phyloP scores from a whole-genome alignment of 1,140 invertebrate species.

The Aphaenogaster rudis region DNA sequence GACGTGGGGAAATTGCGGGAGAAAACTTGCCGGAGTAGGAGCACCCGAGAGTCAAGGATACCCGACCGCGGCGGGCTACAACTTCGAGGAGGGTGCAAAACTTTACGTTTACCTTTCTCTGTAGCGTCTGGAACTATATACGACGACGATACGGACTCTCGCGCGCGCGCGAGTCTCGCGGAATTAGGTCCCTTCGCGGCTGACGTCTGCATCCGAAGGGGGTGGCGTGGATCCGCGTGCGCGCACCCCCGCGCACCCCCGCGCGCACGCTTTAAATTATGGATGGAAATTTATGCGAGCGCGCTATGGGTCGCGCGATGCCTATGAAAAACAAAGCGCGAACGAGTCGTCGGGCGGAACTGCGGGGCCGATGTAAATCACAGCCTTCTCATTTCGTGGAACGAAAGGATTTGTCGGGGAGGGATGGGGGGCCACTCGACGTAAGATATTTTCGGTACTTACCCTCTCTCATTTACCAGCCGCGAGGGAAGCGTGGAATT shows the following conservation, averaged over 20 bases:
- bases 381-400: constrained; percentile 47
- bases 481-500: neutral
- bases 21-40: constrained; percentile 42
- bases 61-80: constrained; percentile 22
- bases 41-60: constrained; percentile 59
- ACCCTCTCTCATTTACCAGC: neutral
- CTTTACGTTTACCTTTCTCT: constrained; percentile 57
- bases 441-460: constrained; percentile 25
- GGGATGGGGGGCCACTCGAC: neutral
- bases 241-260: neutral
- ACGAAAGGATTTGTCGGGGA: constrained; percentile 2
- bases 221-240: constrained; percentile 4
- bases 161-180: constrained; percentile 22
- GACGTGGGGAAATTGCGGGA: constrained; percentile 47
- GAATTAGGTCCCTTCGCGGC: constrained; percentile 38
- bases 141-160: neutral
- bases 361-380: constrained; percentile 32
- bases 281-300: constrained; percentile 55
- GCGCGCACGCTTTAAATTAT: constrained; percentile 47
- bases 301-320: constrained; percentile 24
- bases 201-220: constrained; percentile 40
- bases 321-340: constrained; percentile 51
- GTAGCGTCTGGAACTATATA: constrained; percentile 19
- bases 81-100: constrained; percentile 38
- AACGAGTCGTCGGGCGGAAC: constrained; percentile 27